Evolutionary conservation across 2,797 vertebrate species (phyloP), one percentile per base, ranked within the genome.

Genomic region (Squalus acanthias): DNA sequence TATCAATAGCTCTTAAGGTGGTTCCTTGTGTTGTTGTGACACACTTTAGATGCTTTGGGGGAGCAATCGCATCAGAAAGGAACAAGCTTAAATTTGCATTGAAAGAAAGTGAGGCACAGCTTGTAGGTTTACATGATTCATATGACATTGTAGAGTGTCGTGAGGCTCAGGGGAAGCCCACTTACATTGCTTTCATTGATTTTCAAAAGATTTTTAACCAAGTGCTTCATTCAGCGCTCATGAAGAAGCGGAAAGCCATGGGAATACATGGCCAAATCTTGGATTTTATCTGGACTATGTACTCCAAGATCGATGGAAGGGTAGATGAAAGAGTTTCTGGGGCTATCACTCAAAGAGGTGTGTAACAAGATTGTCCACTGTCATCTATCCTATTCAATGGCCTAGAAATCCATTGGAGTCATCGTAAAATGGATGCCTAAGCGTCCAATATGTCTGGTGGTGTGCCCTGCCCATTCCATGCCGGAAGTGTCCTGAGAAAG

Each of bases 101-200:
- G 33, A 93, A 67, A 17, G n/a, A 67, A 93, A 39, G n/a, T 93
- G n/a, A 10, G 0, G 63, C 2, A 67, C n/a, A 20, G 60, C 65
- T 92, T 93, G 15, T 10, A 67, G 1, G 33, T 46, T 67, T 93
- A 93, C 33, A 67, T 67, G 63, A 93, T 93, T 93, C n/a, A 67
- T 67, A 67, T 67, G 33, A 93, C 29, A 91, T 91, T 91, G 57
- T 65, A n/a, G 29, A n/a, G n/a, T 93, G 63, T 67, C 91, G 7
- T 22, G 0, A 93, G 22, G 63, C 91, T 93, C 91, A 93, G 33
- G 63, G 91, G 91, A 93, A 93, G 46, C n/a, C n/a, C 20, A 46
- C 91, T 39, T 93, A 67, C 91, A 67, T 93, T 93, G 60, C 5
- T 93, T n/a, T 91, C 88, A 91, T 91, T 91, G 88, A 91, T 91